Conservation (phyloP, 2,113 vertebrate species). For the Callorhinus ursinus region DNA sequence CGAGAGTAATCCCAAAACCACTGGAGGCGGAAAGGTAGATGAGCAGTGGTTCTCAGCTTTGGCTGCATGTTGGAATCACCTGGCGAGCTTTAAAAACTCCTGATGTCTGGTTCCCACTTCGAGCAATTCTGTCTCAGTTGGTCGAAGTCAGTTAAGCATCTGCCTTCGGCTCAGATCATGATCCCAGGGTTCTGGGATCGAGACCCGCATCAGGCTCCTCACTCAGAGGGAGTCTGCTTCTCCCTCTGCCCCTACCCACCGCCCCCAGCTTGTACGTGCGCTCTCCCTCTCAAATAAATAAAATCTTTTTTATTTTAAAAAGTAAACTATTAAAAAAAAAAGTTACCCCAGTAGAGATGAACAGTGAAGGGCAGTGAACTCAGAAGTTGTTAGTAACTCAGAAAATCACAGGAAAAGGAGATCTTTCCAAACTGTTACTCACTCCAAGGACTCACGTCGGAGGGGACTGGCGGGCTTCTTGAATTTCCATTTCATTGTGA, state of each 20-base stretch:
- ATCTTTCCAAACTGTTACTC: not conserved
- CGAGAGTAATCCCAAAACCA: not conserved
- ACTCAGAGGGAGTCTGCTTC: too few species aligned
- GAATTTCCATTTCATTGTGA: not conserved
- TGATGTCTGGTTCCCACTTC: not conserved
- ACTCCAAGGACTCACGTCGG: not conserved
- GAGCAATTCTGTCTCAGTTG: not conserved
- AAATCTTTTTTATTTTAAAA: too few species aligned
- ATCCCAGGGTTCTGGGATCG: too few species aligned
- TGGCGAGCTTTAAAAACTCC: not conserved
- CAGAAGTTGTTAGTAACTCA: constrained; percentile 5
- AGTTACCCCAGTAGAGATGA: not conserved
- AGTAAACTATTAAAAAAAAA: not conserved
- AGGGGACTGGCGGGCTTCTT: not conserved
- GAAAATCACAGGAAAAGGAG: not conserved
- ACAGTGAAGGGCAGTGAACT: not conserved
- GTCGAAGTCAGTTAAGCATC: not conserved
- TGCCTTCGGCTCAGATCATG: too few species aligned
- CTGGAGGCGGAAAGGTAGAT: not conserved
- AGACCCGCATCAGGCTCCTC: too few species aligned
- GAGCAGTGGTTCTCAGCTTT: not conserved
- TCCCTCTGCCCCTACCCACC: too few species aligned
- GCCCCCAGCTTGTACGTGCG: too few species aligned
- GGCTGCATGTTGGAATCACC: not conserved
- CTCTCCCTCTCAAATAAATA: too few species aligned